Conservation (phyloP, 2,113 vertebrate genomes). For the Cnemophilus loriae region DNA sequence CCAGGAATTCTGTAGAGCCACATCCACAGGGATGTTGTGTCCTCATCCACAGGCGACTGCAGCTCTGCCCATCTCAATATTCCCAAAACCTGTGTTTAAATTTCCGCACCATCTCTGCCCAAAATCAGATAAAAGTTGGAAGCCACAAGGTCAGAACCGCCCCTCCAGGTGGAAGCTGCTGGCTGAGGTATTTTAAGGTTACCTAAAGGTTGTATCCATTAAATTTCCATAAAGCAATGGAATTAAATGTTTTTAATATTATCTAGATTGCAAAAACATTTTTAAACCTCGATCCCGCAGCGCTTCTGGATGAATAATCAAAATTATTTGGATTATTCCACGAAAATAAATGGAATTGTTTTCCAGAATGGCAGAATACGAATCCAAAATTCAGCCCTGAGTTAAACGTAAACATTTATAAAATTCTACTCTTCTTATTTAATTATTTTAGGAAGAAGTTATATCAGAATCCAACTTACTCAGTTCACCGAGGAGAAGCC, state of each 20-base stretch:
- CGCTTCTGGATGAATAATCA: not conserved
- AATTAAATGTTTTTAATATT: not conserved
- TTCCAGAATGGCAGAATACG: fast-evolving
- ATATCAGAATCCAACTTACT: conserved; percentile 46
- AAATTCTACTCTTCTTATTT: not conserved
- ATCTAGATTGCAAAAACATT: not conserved
- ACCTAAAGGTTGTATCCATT: not conserved
- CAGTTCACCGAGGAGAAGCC: conserved; percentile 41
- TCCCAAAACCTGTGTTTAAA: not conserved
- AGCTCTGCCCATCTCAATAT: not conserved
- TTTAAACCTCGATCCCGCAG: not conserved
- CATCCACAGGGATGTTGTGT: not conserved
- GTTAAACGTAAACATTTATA: not conserved
- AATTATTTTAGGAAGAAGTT: not conserved
- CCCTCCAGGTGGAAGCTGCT: too few relatives aligned
- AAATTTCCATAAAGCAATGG: not conserved
- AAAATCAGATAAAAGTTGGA: not conserved
- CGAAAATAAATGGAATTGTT: not conserved
- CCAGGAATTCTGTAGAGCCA: not conserved
- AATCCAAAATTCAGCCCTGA: not conserved
- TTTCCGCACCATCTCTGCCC: not conserved
- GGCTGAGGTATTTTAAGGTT: not conserved
- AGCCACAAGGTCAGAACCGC: not conserved
- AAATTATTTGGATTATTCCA: not conserved
- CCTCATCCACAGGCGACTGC: not conserved